Percentiles rank a stretch among this genome's conserved stretches.
Evolutionary conservation across 2,888 invertebrate genomes (phyloP).

Genomic region (Melanargia galathea): DNA sequence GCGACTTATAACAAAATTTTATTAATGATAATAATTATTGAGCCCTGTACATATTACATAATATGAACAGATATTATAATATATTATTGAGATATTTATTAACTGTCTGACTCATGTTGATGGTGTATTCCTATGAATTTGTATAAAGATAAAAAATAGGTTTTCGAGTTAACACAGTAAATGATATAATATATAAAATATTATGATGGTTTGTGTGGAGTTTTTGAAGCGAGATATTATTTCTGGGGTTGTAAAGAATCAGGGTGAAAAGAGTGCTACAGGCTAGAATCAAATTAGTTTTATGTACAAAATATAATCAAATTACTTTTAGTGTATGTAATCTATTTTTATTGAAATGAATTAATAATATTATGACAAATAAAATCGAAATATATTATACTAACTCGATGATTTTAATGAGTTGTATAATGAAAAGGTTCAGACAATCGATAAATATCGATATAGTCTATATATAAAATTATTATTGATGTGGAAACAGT

Average conservation of each 20-base stretch:
- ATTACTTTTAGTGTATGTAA: not conserved
- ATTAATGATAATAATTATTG: too few species aligned
- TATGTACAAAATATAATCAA: slow-evolving; percentile 23
- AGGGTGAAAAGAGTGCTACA: slow-evolving; percentile 22
- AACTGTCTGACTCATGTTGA: too few species aligned
- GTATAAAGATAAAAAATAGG: too few species aligned
- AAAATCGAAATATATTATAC: slow-evolving; percentile 9
- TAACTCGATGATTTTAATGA: slow-evolving; percentile 15
- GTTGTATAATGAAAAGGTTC: not conserved
- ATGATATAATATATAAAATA: too few species aligned
- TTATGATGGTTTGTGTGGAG: too few species aligned
- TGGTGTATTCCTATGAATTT: too few species aligned
- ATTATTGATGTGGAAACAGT: not conserved
- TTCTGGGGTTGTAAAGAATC: slow-evolving; percentile 22
- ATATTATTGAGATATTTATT: too few species aligned
- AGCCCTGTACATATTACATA: too few species aligned
- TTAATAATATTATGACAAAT: not conserved
- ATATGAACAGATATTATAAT: too few species aligned
- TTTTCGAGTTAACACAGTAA: too few species aligned
- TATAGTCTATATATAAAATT: not conserved
- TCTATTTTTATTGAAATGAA: slow-evolving; percentile 3
- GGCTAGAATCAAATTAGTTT: slow-evolving; percentile 4
- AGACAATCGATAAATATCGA: not conserved
- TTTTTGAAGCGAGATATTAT: too few species aligned
- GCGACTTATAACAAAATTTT: too few species aligned